Evolutionary conservation across 2,888 invertebrate genomes (phyloP), one percentile per base, ranked within the genome.

Genomic region (Zeuzera pyrina): DNA sequence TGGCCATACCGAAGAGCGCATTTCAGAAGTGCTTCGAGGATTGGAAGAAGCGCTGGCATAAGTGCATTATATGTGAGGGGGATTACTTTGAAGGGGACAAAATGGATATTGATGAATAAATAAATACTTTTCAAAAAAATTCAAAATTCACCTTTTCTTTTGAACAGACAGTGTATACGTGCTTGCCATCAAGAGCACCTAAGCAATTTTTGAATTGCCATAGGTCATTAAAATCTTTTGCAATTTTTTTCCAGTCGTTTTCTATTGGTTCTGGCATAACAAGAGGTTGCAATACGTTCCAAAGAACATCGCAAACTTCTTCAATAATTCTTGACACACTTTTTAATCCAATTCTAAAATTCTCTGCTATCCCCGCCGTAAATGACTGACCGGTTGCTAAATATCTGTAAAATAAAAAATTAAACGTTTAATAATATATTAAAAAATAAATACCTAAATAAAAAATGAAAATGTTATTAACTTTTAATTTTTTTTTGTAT

Each of bases 221-320:
- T 32, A 44, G 30, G 8, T 43, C 44, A 26, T 43, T 33, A 45
- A 45, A 45, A 33, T 45, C 38, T 26, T 33, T 41, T 43, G 39
- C 38, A 8, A 42, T 39, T 40, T 25, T 10, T 34, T 38, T 39
- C 39, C 45, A 42, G 15, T 34, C 33, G 19, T 31, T 33, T 38
- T 38, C 30, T 8, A 12, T 16, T 3, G 19, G 19, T 19, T 19
- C 19, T 19, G 39, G 36, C 34, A 41, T 41, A 27, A 41, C 37
- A 35, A 33, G 22, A 37, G 41, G 41, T 37, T 43, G 43, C 29
- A 44, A 44, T 28, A 40, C 38, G 24, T 28, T 29, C 33, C 39
- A 41, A 21, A 35, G 14, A 30, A 22, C 38, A 33, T 42, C 34
- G 25, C 36, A 41, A 38, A 38, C 39, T 12, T 43, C 43, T 12